A percentile compares a stretch with the other conserved stretches of the same genome.
Conservation (phyloP, 1,140 invertebrate species). For the Drosophila virilis region DNA sequence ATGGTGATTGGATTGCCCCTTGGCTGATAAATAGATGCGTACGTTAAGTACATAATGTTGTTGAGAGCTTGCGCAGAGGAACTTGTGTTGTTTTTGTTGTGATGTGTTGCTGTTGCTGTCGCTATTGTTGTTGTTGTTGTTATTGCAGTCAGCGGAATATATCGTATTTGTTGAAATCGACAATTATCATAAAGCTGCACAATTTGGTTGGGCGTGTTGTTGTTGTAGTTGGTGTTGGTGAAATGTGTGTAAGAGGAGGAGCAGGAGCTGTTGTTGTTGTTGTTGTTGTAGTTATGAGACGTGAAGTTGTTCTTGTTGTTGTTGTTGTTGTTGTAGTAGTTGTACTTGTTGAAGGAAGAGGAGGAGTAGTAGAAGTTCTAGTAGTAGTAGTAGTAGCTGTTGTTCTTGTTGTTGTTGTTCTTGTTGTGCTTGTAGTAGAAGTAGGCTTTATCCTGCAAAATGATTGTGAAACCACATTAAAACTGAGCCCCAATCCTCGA, state of each 20-base stretch:
- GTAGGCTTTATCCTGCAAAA: conserved; percentile 84
- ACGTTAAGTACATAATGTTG: conserved; percentile 23
- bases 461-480: conserved; percentile 84
- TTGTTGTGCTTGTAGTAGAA: conserved; percentile 82
- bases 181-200: conserved; percentile 54
- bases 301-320: conserved; percentile 79
- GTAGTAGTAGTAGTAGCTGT: conserved; percentile 71
- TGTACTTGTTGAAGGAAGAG: conserved; percentile 76
- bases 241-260: conserved; percentile 82
- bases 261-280: conserved; percentile 68
- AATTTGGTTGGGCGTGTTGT: conserved; percentile 46
- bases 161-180: conserved; percentile 69
- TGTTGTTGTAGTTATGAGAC: conserved; percentile 73
- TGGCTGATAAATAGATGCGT: conserved; percentile 19
- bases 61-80: conserved; percentile 29
- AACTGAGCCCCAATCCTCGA: conserved; percentile 65
- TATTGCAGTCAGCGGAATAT: conserved; percentile 70
- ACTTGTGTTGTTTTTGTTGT: conserved; percentile 33
- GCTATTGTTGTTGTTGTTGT: conserved; percentile 32
- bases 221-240: conserved; percentile 53
- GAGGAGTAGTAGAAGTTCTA: conserved; percentile 79
- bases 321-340: conserved; percentile 73
- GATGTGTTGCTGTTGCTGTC: conserved; percentile 30
- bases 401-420: conserved; percentile 64
- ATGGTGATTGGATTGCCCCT: conserved; percentile 22